Evolutionary conservation across 2,113 vertebrate species (phyloP).

Genomic region (Aptenodytes patagonicus): DNA sequence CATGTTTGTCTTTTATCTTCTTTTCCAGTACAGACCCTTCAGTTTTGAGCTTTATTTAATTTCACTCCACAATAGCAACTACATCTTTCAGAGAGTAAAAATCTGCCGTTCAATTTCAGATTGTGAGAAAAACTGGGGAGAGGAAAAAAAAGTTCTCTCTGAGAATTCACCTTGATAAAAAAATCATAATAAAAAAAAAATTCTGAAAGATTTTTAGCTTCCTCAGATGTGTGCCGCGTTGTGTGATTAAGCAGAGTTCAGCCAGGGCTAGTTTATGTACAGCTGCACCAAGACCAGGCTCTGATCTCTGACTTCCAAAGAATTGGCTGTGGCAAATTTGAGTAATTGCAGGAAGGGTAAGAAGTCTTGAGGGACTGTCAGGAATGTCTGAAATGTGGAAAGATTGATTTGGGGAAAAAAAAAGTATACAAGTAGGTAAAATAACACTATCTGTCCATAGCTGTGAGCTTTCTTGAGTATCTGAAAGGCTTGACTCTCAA

Average conservation of each 20-base stretch:
- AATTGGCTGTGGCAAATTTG: background rate
- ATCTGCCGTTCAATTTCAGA: background rate
- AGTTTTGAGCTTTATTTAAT: background rate
- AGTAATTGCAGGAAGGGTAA: background rate
- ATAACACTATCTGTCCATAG: background rate
- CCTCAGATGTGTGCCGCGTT: background rate
- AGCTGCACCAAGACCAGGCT: background rate
- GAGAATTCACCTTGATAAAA: background rate
- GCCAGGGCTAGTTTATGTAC: background rate
- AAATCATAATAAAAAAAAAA: background rate
- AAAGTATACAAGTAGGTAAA: background rate
- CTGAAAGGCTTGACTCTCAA: background rate
- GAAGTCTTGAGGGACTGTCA: background rate
- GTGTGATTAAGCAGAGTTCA: background rate
- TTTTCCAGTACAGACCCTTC: background rate
- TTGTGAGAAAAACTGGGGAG: background rate
- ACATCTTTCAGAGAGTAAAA: background rate
- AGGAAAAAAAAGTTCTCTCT: background rate
- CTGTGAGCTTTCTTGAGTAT: background rate
- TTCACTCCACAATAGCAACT: background rate
- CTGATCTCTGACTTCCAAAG: background rate
- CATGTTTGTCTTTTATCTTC: background rate
- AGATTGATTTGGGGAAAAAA: background rate
- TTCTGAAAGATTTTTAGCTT: background rate
- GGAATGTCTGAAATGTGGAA: background rate